These are phyloP conservation scores for Sander vitreus DNA, from an alignment of 2,113 vertebrate genomes.

Conservation along the genomic window DNA sequence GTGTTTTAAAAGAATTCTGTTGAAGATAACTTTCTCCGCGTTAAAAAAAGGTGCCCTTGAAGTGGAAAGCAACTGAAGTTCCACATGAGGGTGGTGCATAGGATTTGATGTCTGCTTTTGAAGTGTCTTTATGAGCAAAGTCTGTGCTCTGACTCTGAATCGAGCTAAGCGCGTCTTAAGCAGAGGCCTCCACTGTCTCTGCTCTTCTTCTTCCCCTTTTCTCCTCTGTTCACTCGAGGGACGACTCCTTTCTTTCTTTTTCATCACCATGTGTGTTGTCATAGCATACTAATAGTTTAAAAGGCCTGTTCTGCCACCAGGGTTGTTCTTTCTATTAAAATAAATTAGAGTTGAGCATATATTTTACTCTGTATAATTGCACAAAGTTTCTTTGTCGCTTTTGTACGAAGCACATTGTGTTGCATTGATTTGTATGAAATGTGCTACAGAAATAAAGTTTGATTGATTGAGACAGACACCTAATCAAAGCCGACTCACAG, in stretches of 20 bases:
- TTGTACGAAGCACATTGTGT: too few relatives aligned
- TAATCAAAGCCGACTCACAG: background rate
- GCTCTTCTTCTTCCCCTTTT: constrained; percentile 51
- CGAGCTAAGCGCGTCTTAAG: constrained; percentile 75
- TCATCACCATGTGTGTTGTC: constrained; percentile 49
- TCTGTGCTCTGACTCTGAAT: constrained; percentile 73
- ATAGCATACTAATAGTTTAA: constrained; percentile 72
- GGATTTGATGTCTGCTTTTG: constrained; percentile 82
- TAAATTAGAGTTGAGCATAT: background rate
- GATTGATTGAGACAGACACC: too few relatives aligned
- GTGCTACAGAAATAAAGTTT: too few relatives aligned
- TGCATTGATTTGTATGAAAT: too few relatives aligned
- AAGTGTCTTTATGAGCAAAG: constrained; percentile 79
- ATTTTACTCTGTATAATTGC: too few relatives aligned
- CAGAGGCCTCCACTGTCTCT: constrained; percentile 64
- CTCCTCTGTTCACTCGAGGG: constrained; percentile 53
- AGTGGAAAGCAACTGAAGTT: constrained; percentile 66
- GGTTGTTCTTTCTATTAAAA: constrained; percentile 28
- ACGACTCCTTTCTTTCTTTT: constrained; percentile 48
- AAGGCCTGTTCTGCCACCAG: constrained; percentile 25
- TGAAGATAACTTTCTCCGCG: constrained; percentile 59
- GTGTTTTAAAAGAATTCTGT: constrained; percentile 43
- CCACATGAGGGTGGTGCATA: constrained; percentile 56
- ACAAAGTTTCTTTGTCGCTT: too few relatives aligned
- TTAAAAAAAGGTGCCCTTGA: constrained; percentile 79